Evolutionary conservation across 2,888 invertebrate species (phyloP).

Genomic region (Cynaeus angustus): DNA sequence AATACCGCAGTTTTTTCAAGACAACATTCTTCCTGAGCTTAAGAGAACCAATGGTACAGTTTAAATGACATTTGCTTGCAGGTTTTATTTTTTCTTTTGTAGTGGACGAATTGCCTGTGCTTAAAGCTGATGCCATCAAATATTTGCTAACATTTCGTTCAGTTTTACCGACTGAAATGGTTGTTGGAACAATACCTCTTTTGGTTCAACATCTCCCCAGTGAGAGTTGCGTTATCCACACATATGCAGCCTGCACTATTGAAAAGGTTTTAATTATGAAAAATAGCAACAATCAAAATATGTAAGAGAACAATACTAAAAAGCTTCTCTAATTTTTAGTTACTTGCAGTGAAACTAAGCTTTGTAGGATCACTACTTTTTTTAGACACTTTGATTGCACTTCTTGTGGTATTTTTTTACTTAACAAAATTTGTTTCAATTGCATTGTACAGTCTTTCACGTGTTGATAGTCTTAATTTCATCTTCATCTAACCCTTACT

Average conservation of each 20-base stretch:
- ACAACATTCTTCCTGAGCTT: constrained; percentile 91
- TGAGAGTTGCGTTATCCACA: constrained; percentile 91
- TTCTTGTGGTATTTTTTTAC: too few relatives aligned
- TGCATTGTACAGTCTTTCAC: too few relatives aligned
- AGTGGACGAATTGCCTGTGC: constrained; percentile 91
- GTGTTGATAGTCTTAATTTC: too few relatives aligned
- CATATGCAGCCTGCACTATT: constrained; percentile 94
- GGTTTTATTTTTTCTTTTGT: constrained; percentile 53
- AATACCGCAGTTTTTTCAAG: constrained; percentile 89
- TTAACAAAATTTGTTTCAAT: too few relatives aligned
- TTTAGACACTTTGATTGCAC: too few relatives aligned
- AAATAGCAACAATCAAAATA: constrained; percentile 64
- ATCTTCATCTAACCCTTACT: too few relatives aligned
- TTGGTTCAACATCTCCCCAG: constrained; percentile 85
- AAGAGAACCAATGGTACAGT: constrained; percentile 77
- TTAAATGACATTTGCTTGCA: neutral
- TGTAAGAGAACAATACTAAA: neutral
- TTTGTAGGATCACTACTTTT: too few relatives aligned
- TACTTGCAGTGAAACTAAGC: too few relatives aligned
- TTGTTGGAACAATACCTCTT: constrained; percentile 84
- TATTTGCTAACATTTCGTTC: constrained; percentile 97
- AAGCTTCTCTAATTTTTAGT: too few relatives aligned
- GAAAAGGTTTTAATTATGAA: constrained; percentile 91
- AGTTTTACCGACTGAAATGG: constrained; percentile 86
- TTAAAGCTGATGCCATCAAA: constrained; percentile 97